A percentile compares a stretch with the other conserved stretches of the same genome.
Conservation (phyloP, 2,888 invertebrate genomes). For the Sphaerolaimus hirsutus region DNA sequence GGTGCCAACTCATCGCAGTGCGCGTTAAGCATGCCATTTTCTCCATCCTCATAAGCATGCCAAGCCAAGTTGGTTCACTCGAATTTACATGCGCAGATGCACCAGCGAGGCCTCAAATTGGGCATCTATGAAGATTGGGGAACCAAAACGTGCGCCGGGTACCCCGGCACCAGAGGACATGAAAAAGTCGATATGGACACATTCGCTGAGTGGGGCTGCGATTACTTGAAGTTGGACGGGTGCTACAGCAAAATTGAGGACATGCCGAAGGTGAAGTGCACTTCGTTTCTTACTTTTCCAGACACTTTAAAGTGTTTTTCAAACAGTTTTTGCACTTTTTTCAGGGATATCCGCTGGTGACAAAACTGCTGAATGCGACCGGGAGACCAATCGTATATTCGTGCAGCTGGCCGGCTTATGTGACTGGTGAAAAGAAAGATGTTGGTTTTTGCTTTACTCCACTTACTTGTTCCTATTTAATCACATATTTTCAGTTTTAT, state of each 20-base stretch:
- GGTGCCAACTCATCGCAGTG: too few relatives aligned
- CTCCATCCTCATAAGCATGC: too few relatives aligned
- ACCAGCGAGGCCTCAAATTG: conserved; percentile 70
- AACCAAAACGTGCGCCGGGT: conserved; percentile 84
- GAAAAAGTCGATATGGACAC: conserved; percentile 63
- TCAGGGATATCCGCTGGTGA: conserved; percentile 72
- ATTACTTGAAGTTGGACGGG: conserved; percentile 86
- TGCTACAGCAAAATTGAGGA: conserved; percentile 59
- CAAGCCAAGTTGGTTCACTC: too few relatives aligned
- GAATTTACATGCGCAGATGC: conserved; percentile 50
- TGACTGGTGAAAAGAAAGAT: too few relatives aligned
- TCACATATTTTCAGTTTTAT: too few relatives aligned
- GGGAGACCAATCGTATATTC: conserved; percentile 83
- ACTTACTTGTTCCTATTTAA: too few relatives aligned
- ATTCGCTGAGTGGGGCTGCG: conserved; percentile 77
- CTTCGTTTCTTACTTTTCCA: too few relatives aligned
- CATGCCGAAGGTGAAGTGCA: conserved; percentile 25
- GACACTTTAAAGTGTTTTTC: too few relatives aligned
- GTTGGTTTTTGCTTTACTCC: too few relatives aligned
- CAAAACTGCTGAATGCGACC: conserved; percentile 60
- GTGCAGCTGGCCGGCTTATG: conserved; percentile 91
- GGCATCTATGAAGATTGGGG: conserved; percentile 95
- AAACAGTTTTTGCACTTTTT: not conserved
- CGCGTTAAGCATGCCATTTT: too few relatives aligned
- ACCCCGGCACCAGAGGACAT: conserved; percentile 69